These are phyloP conservation scores for Raja brachyura DNA, from an alignment of 2,113 vertebrate genomes.

Conservation along the genomic window DNA sequence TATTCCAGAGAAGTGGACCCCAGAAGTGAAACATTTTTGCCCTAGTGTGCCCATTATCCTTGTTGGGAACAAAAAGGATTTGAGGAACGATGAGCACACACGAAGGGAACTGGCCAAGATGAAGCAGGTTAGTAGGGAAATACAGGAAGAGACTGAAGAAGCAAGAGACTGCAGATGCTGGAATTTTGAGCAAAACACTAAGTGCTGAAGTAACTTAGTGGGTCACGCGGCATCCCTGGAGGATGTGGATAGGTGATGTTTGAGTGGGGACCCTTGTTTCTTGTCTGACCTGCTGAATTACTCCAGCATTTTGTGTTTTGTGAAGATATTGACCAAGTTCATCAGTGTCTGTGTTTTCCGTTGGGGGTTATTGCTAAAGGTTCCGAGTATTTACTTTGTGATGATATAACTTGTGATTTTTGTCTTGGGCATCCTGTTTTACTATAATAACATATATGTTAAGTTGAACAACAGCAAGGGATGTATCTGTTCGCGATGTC, in stretches of 20 bases:
- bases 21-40: conserved; percentile 97
- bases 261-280: too few relatives aligned
- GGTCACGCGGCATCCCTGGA: too few relatives aligned
- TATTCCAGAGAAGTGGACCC: conserved; percentile 98
- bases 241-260: too few relatives aligned
- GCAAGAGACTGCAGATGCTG: too few relatives aligned
- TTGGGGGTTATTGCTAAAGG: not conserved
- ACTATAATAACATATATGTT: not conserved
- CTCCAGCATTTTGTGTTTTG: too few relatives aligned
- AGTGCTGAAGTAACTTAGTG: too few relatives aligned
- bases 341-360: not conserved
- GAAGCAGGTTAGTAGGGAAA: conserved; percentile 75
- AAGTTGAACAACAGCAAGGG: not conserved
- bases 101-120: conserved; percentile 94
- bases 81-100: conserved; percentile 96
- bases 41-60: conserved; percentile 97
- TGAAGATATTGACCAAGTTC: not conserved
- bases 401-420: not conserved
- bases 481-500: too few relatives aligned
- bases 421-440: not conserved
- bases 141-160: not conserved
- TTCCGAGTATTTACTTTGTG: not conserved
- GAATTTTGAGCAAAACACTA: too few relatives aligned
- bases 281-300: too few relatives aligned
- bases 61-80: conserved; percentile 97